Conservation (phyloP, 2,113 vertebrate genomes). For the Onychorhynchus coronatus region DNA sequence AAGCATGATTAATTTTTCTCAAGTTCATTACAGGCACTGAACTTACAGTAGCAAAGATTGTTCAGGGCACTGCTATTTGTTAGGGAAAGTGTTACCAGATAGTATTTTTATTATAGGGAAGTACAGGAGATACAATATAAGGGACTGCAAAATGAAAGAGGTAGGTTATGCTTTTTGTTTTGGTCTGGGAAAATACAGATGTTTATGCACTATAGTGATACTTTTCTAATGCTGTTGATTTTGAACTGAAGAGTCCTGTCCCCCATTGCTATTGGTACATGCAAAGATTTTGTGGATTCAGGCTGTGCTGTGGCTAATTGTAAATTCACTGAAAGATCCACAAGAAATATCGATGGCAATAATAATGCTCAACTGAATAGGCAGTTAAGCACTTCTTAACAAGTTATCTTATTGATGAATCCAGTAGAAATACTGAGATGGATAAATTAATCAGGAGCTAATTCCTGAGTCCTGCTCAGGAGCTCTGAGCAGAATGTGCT, state of each 20-base stretch:
- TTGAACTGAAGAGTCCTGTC: neutral
- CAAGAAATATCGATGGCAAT: constrained; percentile 5
- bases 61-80: neutral
- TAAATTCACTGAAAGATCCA: neutral
- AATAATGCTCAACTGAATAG: neutral
- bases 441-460: neutral
- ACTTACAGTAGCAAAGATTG: neutral
- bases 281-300: constrained; percentile 3
- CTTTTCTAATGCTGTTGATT: neutral
- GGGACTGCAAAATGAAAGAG: neutral
- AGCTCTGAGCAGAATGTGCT: neutral
- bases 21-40: neutral
- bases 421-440: neutral
- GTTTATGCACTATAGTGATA: neutral
- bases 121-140: neutral
- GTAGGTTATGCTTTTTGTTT: neutral
- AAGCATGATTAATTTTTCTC: neutral
- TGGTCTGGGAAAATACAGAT: neutral
- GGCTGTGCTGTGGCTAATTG: neutral
- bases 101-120: neutral
- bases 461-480: neutral
- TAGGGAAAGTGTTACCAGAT: neutral
- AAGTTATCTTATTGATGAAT: neutral
- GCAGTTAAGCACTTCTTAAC: neutral
- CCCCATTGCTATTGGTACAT: neutral